Base-by-base conservation (phyloP, 2,797 vertebrate genomes). In the Alcedo atthis region DNA sequence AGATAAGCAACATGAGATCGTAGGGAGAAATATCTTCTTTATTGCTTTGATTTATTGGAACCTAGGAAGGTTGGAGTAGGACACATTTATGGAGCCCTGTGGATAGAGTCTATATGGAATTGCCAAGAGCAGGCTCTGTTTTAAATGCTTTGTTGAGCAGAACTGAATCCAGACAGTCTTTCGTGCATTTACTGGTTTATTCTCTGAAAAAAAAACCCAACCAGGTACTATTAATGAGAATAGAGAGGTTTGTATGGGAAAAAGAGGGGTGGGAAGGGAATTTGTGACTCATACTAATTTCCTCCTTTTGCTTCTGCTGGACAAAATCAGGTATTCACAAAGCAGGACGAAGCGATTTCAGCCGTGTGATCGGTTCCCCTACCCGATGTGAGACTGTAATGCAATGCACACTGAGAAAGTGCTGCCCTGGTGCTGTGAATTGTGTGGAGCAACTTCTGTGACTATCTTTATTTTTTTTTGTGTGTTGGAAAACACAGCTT, bases 241-340 rank as follows among this genome's bases (percentile, higher is more conserved):
- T 3, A 19, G 54, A 61, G 25, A 46, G 8, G 11, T 54, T 64
- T 61, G 21, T 25, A 8, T 37, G 30, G 51, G 5, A 58, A 64
- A 69, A 16, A 7, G 11, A 67, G 58, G 37, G 14, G 19, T 63
- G 58, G 68, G 48, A 88, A 77, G 46, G 43, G 61, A 85, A 49
- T 81, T 30, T 79, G 45, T 24, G 46, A 16, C 61, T 74, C 14
- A 10, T 62, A 30, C 30, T 69, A 11, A 75, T 78, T 61, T 82
- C 28, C 53, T 95, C 48, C 53, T 81, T 92, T 77, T 74, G 57
- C 71, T 94, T 80, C 75, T 89, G 1, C 67, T 71, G 67, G n/a
- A 25, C 71, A 30, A 32, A 54, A 7, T 0, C 3, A 54, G 53
- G 15, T 49, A 0, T 46, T 77, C 25, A 16, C 48, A n/a, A 37